These are phyloP conservation scores for Morelia viridis DNA, from an alignment of 2,797 vertebrate species.

Conservation along the genomic window DNA sequence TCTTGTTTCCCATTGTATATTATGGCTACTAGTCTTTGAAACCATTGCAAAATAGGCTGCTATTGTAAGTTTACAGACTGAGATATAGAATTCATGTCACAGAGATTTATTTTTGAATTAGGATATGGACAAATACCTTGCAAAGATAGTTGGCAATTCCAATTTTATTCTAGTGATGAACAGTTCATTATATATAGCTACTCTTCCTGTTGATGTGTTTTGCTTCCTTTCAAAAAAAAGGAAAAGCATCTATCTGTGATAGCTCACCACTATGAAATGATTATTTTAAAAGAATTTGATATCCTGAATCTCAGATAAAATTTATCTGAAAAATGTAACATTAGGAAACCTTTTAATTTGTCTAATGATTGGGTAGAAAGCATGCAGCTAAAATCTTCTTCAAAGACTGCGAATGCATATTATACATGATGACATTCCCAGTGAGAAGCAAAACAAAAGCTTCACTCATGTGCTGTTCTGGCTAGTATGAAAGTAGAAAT, in stretches of 20 bases:
- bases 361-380: not conserved
- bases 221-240: not conserved
- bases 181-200: not conserved
- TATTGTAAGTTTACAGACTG: not conserved
- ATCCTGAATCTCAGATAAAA: not conserved
- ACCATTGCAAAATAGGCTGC: conserved; percentile 5
- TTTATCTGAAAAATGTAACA: not conserved
- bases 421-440: not conserved
- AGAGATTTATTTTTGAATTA: not conserved
- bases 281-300: not conserved
- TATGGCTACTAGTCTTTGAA: conserved; percentile 7
- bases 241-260: not conserved
- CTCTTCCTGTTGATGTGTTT: not conserved
- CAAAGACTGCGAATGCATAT: not conserved
- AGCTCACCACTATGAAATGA: not conserved
- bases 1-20: conserved; percentile 1
- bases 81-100: not conserved
- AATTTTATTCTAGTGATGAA: not conserved
- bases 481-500: not conserved
- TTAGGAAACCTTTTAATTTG: not conserved
- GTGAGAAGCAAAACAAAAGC: not conserved
- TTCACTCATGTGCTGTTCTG: not conserved
- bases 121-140: not conserved
- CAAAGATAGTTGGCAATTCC: not conserved
- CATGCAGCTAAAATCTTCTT: not conserved